phyloP scores from a whole-genome alignment of 2,888 invertebrate species.

The Leucozona laternaria region DNA sequence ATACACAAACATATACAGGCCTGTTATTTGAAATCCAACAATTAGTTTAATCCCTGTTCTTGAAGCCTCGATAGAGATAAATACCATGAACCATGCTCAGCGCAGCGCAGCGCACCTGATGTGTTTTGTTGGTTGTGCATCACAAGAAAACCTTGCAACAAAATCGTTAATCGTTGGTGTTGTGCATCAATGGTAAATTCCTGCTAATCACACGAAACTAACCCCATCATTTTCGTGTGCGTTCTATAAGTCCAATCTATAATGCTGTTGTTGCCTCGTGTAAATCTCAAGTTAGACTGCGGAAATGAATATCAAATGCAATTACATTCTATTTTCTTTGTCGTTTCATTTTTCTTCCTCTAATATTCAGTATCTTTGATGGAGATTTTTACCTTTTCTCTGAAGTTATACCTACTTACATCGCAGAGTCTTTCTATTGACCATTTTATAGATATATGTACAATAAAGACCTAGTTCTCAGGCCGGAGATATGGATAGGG shows the following conservation, averaged over 20 bases:
- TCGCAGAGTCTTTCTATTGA: conserved; percentile 21
- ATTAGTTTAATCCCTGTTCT: conserved; percentile 59
- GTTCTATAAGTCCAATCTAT: conserved; percentile 18
- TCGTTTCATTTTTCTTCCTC: conserved; percentile 18
- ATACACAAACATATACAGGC: not conserved
- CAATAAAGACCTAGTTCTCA: conserved; percentile 60
- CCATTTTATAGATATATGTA: not conserved
- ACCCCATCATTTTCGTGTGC: conserved; percentile 52
- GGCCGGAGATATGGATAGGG: not conserved
- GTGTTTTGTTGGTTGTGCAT: conserved; percentile 19
- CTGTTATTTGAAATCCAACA: conserved; percentile 30
- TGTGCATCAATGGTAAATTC: conserved; percentile 41
- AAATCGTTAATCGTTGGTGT: conserved; percentile 41
- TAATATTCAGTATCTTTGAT: conserved; percentile 21
- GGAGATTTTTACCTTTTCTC: not conserved
- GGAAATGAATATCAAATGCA: conserved; percentile 65
- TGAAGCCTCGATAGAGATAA: conserved; percentile 6
- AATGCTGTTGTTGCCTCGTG: conserved; percentile 40
- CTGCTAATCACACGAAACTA: conserved; percentile 56
- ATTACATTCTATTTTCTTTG: conserved; percentile 45
- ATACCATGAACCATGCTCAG: too few relatives aligned
- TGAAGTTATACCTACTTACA: conserved; percentile 14
- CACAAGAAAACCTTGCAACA: conserved; percentile 33
- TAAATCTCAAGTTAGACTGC: conserved; percentile 24
- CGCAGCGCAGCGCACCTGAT: conserved; percentile 64